Evolutionary conservation across 1,140 invertebrate genomes (phyloP), one percentile per base, ranked within the genome.

Genomic region (Calycopis cecrops): DNA sequence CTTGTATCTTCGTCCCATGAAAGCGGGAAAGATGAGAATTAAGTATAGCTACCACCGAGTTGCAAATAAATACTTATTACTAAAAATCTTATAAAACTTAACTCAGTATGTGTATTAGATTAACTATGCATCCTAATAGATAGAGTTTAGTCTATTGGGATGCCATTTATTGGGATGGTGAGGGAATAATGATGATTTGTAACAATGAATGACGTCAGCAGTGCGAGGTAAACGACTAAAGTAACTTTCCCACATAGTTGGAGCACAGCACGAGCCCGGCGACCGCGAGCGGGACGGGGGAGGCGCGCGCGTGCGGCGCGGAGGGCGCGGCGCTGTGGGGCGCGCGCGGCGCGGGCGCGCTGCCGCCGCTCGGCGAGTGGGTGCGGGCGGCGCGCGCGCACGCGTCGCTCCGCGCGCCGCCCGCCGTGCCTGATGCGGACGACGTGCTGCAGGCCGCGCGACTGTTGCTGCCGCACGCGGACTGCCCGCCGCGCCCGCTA

Each of bases 281-380:
- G 21, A 52, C 4, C 1, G 37, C 51, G 1, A 34, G 47, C 14
- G 21, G 58, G 3, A 1, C 28, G 44, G 1, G 62, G 60, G 3
- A 67, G 60, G 9, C 65, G 60, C 1, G 90, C 67, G 89, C 54
- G 74, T 60, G 67, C 3, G 69, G 69, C 33, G 72, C 73, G 72
- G 59, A 62, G 51, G 42, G 79, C 94, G 67, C 82, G 95, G 81
- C 89, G 64, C 82, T 97, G 34, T 94, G 95, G 64, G 96, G 96
- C 61, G 95, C 96, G 79, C 89, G 95, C 38, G 95, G 95, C 1
- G 76, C 76, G 9, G 94, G 95, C 1, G 95, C 96, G 0, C 79
- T 97, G 18, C 96, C 96, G 0, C 96, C 96, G 1, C 81, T 97
- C 33, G 92, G 95, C 9, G 96, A 97, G 79, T 97, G 96, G 96